Evolutionary conservation across 64 coral and sea anemone genomes (phyloP), one percentile per base, ranked within the genome.

Genomic region (Acropora yongei): DNA sequence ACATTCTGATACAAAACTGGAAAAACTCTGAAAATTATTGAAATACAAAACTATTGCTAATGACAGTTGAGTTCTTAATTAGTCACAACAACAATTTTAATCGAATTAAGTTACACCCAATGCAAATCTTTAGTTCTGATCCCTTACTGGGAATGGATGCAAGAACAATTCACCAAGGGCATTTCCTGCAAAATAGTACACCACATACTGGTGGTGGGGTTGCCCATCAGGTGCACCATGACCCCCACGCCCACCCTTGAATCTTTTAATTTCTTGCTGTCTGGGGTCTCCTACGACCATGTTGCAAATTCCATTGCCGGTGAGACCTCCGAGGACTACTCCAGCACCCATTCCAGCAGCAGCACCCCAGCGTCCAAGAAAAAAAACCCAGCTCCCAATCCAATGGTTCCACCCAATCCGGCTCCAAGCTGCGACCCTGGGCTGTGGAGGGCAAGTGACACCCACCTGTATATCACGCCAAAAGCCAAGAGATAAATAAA

Each of bases 141-240:
- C 16, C 48, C 53, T 65, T 0, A 39, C 47, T 43, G 40, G 49
- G 47, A 88, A 72, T 86, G 65, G 69, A 20, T 86, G 20, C 42
- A 77, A 47, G 69, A 57, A 43, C 48, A 88, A 57, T 74, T 55
- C 72, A 44, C 86, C 69, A 42, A 76, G 44, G 0, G 72, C 86
- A 76, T 74, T 47, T 57, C 74, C 69, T 42, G 53, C 68, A 71
- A 85, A 85, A 49, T 85, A 71, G n/a, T 85, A 85, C 16, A 85
- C 82, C 47, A 8, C 43, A 20, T 71, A 85, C 63, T 85, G 82
- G 60, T 84, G 67, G 13, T 85, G 68, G 47, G 82, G 82, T 47
- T 49, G 82, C 1, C 82, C 82, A 49, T 66, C 74, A 41, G 45
- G 67, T 74, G 11, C 41, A 2, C 74, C 49, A 57, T 6, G 47